Base-by-base conservation (phyloP, 2,113 vertebrate genomes). In the Saguinus midas region DNA sequence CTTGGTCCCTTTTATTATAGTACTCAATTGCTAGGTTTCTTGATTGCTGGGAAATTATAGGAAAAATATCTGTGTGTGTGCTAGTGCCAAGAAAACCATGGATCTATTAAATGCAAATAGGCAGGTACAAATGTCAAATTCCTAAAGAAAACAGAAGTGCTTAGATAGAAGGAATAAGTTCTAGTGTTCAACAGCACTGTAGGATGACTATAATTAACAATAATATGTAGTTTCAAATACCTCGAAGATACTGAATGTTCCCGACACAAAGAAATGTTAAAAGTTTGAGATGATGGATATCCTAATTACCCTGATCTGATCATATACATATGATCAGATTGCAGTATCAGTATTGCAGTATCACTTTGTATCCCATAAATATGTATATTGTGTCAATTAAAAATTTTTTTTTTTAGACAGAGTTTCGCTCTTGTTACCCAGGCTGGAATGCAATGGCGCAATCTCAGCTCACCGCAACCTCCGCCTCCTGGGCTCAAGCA, bases 11-110 rank as follows among this genome's bases (percentile, higher is more conserved):
- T 87, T 94, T 16, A 70, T 79, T 35, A 78, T 5, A 73, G 37
- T 13, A 6, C n/a, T 80, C 95, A 82, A 79, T 16, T 64, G 92
- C 43, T 73, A 81, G 45, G 73, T 84, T 96, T 96, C 79, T 61
- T 89, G 92, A 90, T 68, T 86, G 50, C n/a, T 72, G 66, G 89
- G 48, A 96, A 95, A 91, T 73, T 87, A 95, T 21, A 91, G 61
- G 78, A 68, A 58, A 96, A 97, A 48, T 55, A 66, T 72, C 64
- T 95, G 55, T 66, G 18, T 66, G 18, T 93, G 70, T 87, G 57
- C 45, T 23, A 76, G 8, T 35, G 91, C 85, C 93, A 95, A 91
- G 91, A 86, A 95, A 97, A 48, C 57, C 11, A 64, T 27, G 11
- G 64, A 61, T 89, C 87, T 79, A 70, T 57, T 32, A 55, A 86